A percentile compares a stretch with the other conserved stretches of the same genome.
Evolutionary conservation across 2,113 vertebrate species (phyloP).

Genomic region (Thalassoma bifasciatum): DNA sequence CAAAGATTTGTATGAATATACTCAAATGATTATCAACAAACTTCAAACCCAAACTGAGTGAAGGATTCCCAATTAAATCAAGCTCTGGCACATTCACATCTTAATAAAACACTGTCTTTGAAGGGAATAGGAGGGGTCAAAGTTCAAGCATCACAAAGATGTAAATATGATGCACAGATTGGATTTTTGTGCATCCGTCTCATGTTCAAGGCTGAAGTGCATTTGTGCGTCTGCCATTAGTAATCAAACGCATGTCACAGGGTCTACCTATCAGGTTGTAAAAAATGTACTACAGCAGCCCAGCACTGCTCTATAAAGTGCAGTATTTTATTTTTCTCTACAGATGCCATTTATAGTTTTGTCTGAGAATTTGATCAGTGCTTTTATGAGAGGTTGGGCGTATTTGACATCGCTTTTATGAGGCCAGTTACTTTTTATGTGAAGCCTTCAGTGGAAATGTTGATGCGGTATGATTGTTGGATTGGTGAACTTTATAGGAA

Average conservation of each 20-base stretch:
- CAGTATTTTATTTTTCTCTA: conserved; percentile 45
- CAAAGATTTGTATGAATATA: background rate
- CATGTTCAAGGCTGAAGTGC: conserved; percentile 15
- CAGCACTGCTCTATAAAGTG: conserved; percentile 38
- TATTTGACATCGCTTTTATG: conserved; percentile 69
- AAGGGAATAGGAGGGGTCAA: background rate
- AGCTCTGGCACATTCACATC: too few species aligned
- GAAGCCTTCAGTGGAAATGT: conserved; percentile 70
- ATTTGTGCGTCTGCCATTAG: conserved; percentile 22
- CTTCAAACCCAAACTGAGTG: background rate
- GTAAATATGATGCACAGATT: background rate
- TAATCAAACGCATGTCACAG: conserved; percentile 15
- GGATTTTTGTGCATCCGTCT: background rate
- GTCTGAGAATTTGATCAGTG: conserved; percentile 67
- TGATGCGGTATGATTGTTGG: conserved; percentile 63
- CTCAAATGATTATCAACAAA: background rate
- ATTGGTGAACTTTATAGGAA: conserved; percentile 54
- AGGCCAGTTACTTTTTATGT: conserved; percentile 70
- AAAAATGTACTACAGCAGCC: conserved; percentile 15
- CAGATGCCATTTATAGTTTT: conserved; percentile 71
- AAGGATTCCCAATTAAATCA: background rate
- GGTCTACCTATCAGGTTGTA: conserved; percentile 37
- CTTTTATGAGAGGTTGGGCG: conserved; percentile 66
- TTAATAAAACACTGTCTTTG: background rate
- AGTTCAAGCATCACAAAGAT: background rate